Evolutionary conservation across 2,797 vertebrate species (phyloP).

Genomic region (Chiroxiphia lanceolata): DNA sequence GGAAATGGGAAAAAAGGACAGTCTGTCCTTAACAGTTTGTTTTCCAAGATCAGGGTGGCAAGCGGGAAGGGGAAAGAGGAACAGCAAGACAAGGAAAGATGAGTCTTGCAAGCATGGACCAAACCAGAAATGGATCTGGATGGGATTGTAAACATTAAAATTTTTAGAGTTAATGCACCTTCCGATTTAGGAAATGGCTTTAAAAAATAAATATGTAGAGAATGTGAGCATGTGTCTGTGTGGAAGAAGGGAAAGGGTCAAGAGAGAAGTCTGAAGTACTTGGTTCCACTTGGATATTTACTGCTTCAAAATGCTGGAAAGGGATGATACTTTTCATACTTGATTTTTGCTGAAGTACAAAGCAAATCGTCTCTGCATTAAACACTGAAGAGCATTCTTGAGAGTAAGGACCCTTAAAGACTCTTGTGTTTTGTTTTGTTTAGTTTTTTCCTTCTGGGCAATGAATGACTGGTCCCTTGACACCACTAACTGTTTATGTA

Average conservation of each 20-base stretch:
- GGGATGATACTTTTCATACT: conserved; percentile 20
- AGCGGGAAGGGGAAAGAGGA: background rate
- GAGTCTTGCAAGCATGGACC: background rate
- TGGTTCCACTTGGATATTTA: conserved; percentile 18
- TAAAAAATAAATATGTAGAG: background rate
- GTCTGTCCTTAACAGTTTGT: background rate
- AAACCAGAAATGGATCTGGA: background rate
- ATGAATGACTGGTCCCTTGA: conserved; percentile 64
- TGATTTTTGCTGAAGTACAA: conserved; percentile 56
- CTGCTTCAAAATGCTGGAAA: conserved; percentile 9
- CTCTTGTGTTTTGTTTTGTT: conserved; percentile 57
- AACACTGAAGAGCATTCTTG: conserved; percentile 58
- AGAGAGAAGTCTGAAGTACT: background rate
- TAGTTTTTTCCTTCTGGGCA: conserved; percentile 65
- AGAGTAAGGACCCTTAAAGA: conserved; percentile 67
- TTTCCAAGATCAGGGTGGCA: background rate
- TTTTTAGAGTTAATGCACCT: background rate
- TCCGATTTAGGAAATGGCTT: background rate
- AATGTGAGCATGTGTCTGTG: background rate
- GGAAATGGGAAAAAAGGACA: background rate
- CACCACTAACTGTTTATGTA: conserved; percentile 71
- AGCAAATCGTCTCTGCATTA: conserved; percentile 63
- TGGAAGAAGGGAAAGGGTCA: background rate
- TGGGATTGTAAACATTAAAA: background rate
- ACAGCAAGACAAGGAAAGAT: background rate